A percentile compares a stretch with the other conserved stretches of the same genome.
Evolutionary conservation across 2,797 vertebrate genomes (phyloP).

Genomic region (Delichon dasypus): DNA sequence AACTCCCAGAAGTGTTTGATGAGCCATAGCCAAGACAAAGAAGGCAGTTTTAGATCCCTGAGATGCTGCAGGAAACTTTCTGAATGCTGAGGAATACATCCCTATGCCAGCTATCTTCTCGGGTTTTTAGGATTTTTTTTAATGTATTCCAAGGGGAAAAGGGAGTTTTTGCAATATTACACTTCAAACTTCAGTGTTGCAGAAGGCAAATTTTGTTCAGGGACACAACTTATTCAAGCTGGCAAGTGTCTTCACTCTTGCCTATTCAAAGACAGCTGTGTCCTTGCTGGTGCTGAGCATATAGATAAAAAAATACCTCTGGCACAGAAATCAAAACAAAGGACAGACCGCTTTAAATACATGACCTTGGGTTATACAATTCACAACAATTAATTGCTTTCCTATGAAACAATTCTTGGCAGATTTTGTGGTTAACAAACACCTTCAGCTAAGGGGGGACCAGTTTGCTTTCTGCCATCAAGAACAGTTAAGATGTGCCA

Average conservation of each 20-base stretch:
- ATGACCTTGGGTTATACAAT: not conserved
- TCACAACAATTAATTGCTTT: not conserved
- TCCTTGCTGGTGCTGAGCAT: not conserved
- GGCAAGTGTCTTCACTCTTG: not conserved
- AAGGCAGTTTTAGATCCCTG: not conserved
- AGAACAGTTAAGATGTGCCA: not conserved
- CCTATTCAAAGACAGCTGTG: fast-evolving
- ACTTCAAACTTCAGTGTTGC: not conserved
- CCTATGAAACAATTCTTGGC: not conserved
- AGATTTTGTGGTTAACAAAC: not conserved
- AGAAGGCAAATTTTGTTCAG: not conserved
- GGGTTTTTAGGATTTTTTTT: not conserved
- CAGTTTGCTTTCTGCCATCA: not conserved
- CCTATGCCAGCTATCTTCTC: not conserved
- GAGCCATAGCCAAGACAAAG: not conserved
- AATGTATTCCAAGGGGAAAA: not conserved
- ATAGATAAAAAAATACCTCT: not conserved
- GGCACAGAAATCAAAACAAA: not conserved
- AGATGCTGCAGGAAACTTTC: not conserved
- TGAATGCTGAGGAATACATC: not conserved
- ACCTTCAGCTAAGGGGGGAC: not conserved
- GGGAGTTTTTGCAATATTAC: not conserved
- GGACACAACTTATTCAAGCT: not conserved
- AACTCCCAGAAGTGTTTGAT: not conserved
- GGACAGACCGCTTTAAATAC: not conserved